These are phyloP conservation scores for Microcebus lehilahytsara DNA, from an alignment of 2,113 vertebrate genomes.

Conservation along the genomic window DNA sequence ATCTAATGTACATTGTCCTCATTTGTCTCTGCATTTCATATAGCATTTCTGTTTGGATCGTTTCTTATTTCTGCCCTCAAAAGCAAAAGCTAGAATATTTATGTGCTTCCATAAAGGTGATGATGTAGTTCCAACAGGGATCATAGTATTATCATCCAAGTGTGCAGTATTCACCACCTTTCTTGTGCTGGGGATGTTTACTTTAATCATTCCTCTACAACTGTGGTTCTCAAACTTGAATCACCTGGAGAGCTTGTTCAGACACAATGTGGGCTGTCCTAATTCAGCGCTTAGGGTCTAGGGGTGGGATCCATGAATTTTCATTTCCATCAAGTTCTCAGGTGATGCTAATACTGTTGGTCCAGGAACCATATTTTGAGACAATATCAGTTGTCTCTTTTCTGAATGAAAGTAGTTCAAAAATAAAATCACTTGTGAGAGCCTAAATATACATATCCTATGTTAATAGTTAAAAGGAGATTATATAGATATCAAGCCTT, in stretches of 20 bases:
- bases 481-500: background rate
- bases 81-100: background rate
- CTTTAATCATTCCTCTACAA: background rate
- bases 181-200: background rate
- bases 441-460: background rate
- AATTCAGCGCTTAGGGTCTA: background rate
- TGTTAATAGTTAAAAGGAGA: background rate
- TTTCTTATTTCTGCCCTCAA: background rate
- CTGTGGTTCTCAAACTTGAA: background rate
- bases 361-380: background rate
- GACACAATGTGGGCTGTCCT: background rate
- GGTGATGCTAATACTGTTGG: background rate
- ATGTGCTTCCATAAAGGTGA: background rate
- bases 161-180: background rate
- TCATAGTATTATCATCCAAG: background rate
- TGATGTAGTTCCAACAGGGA: background rate
- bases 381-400: background rate
- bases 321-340: background rate
- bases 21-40: background rate
- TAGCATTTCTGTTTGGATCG: background rate
- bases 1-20: background rate
- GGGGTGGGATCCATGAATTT: background rate
- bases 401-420: background rate
- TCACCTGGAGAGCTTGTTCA: background rate
- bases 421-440: constrained; percentile 1